Percentiles rank a stretch among this genome's conserved stretches.
These are phyloP conservation scores for Cyrtorhinus lividipennis DNA, from an alignment of 1,140 invertebrate species.

Conservation along the genomic window DNA sequence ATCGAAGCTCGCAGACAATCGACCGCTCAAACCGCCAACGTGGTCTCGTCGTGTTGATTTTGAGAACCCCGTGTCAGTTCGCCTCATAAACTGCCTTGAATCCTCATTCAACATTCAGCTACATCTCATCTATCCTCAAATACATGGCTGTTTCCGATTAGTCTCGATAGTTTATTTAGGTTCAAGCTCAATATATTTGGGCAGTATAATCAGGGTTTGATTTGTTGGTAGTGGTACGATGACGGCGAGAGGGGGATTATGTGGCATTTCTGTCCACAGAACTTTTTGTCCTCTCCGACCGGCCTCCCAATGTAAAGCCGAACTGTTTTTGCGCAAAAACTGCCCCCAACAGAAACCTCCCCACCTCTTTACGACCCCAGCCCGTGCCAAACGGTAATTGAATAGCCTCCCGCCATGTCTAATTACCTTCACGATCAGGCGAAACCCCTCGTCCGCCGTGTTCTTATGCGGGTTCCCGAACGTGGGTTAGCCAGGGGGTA, in stretches of 20 bases:
- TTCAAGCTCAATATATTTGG: no score
- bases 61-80: no score
- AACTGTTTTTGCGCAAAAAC: neutral
- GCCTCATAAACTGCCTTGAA: no score
- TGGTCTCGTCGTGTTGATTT: no score
- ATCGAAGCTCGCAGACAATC: no score
- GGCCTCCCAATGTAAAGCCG: neutral
- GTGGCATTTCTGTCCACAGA: neutral
- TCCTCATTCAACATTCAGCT: no score
- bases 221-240: neutral
- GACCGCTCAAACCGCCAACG: no score
- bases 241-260: neutral
- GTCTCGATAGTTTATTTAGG: no score
- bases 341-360: neutral
- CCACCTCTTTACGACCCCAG: neutral
- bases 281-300: neutral
- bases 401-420: conserved; percentile 9
- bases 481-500: neutral
- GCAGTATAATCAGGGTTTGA: neutral
- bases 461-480: neutral
- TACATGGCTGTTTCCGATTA: no score
- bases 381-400: conserved; percentile 2
- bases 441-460: neutral
- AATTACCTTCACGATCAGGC: neutral
- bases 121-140: no score